Percentiles rank a stretch among this genome's conserved stretches.
phyloP scores from a whole-genome alignment of 2,113 vertebrate species.

The Rhabdomys dilectus region DNA sequence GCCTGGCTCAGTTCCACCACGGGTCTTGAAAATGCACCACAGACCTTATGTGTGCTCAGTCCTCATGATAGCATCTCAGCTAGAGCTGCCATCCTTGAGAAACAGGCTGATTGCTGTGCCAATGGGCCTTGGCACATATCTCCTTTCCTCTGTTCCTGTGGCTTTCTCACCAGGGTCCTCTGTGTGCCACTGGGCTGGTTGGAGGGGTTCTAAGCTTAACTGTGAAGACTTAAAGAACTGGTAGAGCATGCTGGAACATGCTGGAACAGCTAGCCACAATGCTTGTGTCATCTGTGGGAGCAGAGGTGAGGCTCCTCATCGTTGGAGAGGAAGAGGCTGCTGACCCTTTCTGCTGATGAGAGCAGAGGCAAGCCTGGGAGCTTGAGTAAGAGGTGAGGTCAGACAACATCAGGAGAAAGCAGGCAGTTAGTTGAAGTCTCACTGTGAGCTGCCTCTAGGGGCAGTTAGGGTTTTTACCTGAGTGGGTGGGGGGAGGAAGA shows the following conservation, averaged over 20 bases:
- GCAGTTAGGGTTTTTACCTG: neutral
- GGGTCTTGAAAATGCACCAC: neutral
- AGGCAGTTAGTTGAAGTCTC: neutral
- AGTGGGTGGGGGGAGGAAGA: neutral
- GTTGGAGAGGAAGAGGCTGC: neutral
- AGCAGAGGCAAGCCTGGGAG: neutral
- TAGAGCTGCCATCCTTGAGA: neutral
- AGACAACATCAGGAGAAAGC: neutral
- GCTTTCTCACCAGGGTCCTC: neutral
- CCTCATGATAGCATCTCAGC: neutral
- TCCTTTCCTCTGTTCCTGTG: neutral
- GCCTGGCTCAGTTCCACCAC: neutral
- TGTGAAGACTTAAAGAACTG: neutral
- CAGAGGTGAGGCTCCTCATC: neutral
- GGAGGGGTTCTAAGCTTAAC: neutral
- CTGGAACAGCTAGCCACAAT: neutral
- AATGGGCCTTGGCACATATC: neutral
- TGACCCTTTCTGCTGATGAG: neutral
- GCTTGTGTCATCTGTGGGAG: neutral
- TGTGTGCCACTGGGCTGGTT: neutral
- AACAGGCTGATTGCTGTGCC: neutral
- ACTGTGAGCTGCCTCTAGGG: neutral
- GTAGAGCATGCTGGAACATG: neutral
- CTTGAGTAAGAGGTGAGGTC: neutral
- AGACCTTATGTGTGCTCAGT: neutral